A percentile compares a stretch with the other conserved stretches of the same genome.
Evolutionary conservation across 1,140 invertebrate species (phyloP).

Genomic region (Drosophila setifemur): DNA sequence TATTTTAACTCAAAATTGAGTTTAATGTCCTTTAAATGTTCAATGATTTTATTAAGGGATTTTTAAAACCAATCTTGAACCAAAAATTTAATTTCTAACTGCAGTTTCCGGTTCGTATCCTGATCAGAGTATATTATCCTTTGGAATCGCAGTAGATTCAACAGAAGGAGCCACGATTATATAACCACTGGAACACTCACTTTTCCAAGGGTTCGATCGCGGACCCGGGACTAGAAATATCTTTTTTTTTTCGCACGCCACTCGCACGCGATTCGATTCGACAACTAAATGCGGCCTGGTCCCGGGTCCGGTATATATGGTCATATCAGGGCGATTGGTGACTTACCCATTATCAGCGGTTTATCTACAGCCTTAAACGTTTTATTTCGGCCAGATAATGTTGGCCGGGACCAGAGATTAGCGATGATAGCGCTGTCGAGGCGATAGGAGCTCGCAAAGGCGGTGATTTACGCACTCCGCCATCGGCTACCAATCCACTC

Average conservation of each 20-base stretch:
- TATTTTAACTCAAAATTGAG: too few species aligned
- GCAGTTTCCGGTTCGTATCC: too few species aligned
- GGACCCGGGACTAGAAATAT: slow-evolving; percentile 2
- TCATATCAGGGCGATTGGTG: neutral
- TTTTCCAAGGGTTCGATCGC: slow-evolving; percentile 8
- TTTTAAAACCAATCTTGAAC: too few species aligned
- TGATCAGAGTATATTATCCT: too few species aligned
- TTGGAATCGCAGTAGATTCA: too few species aligned
- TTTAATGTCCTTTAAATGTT: too few species aligned
- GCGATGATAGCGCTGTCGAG: slow-evolving; percentile 25
- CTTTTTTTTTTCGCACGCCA: slow-evolving; percentile 17
- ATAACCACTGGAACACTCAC: slow-evolving; percentile 13
- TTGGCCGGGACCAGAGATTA: slow-evolving; percentile 52
- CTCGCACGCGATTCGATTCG: slow-evolving; percentile 36
- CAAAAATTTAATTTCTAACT: too few species aligned
- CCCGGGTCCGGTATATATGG: slow-evolving; percentile 47
- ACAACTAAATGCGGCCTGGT: slow-evolving; percentile 37
- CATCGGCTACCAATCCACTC: slow-evolving; percentile 28
- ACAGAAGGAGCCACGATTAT: slow-evolving; percentile 1
- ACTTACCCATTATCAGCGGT: slow-evolving; percentile 27
- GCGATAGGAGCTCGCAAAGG: slow-evolving; percentile 35
- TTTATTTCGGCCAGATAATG: slow-evolving; percentile 71
- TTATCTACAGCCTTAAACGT: slow-evolving; percentile 62
- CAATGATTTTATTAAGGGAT: too few species aligned
- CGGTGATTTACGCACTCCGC: slow-evolving; percentile 57